Conservation (phyloP, 2,113 vertebrate species). For the Oncorhynchus masou region DNA sequence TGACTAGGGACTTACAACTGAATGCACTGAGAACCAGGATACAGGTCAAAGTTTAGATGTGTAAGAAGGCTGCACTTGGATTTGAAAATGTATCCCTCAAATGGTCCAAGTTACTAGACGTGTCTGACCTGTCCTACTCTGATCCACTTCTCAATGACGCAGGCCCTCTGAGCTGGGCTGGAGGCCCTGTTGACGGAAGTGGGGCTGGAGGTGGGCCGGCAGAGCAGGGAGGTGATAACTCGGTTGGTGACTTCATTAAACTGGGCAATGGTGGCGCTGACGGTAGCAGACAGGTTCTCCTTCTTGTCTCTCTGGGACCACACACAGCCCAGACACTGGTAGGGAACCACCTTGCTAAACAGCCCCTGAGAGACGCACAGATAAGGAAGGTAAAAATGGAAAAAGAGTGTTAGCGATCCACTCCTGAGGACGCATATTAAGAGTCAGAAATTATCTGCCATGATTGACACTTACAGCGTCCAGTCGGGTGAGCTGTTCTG, state of each 20-base stretch:
- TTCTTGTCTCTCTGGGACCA: slow-evolving; percentile 90
- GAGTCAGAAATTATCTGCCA: background rate
- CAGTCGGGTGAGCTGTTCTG: slow-evolving; percentile 80
- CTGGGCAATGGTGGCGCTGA: slow-evolving; percentile 84
- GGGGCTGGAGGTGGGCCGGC: slow-evolving; percentile 33
- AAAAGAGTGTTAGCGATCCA: background rate
- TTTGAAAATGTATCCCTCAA: background rate
- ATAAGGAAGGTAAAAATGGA: background rate
- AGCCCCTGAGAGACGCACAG: slow-evolving; percentile 70
- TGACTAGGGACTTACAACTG: background rate
- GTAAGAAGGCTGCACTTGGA: background rate
- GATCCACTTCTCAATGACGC: slow-evolving; percentile 87
- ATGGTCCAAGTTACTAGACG: background rate
- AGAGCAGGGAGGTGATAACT: slow-evolving; percentile 81
- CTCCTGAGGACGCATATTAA: background rate
- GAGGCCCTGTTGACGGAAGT: slow-evolving; percentile 34
- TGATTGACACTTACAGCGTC: slow-evolving; percentile 74
- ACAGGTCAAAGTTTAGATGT: too few species aligned
- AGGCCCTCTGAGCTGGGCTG: slow-evolving; percentile 69
- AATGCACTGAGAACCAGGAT: too few species aligned
- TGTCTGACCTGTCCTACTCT: slow-evolving; percentile 78
- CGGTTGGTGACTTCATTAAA: slow-evolving; percentile 84
- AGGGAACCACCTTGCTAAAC: slow-evolving; percentile 77
- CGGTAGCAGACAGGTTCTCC: slow-evolving; percentile 78
- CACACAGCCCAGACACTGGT: slow-evolving; percentile 86